Evolutionary conservation across 30 jellyfish, hydroid and myxozoan species (phyloP).

Genomic region (Hydra vulgaris): DNA sequence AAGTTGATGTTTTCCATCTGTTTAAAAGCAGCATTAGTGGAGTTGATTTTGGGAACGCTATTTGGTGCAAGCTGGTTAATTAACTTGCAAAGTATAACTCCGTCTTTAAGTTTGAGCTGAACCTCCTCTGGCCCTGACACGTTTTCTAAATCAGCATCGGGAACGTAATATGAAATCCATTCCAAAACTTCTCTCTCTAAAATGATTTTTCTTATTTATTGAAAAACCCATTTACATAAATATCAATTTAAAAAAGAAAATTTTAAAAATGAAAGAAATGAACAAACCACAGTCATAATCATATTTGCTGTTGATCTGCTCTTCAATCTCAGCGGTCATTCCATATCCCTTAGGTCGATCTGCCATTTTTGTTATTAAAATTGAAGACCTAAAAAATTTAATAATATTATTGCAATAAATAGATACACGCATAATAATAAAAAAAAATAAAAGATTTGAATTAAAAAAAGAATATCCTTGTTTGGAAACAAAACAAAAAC

Average conservation of each 20-base stretch:
- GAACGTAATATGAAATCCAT: conserved; percentile 61
- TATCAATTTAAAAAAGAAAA: neutral
- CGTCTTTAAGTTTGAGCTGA: conserved; percentile 52
- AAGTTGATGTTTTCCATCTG: conserved; percentile 27
- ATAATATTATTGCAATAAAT: no score
- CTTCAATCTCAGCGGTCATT: conserved; percentile 51
- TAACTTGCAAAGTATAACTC: conserved; percentile 33
- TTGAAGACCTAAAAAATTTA: no score
- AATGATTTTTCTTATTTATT: no score
- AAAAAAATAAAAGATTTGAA: no score
- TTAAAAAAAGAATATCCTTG: no score
- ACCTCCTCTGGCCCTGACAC: conserved; percentile 23
- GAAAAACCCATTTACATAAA: no score
- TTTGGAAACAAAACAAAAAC: no score
- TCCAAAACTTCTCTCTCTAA: conserved; percentile 53
- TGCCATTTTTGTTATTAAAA: no score
- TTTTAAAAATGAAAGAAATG: neutral
- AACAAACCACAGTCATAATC: conserved; percentile 2
- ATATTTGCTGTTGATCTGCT: conserved; percentile 27
- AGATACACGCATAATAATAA: no score
- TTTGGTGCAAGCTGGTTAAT: conserved; percentile 8
- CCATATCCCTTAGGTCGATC: conserved; percentile 86
- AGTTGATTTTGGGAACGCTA: conserved; percentile 13
- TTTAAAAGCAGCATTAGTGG: conserved; percentile 40
- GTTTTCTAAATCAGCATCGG: conserved; percentile 26